phyloP scores from a whole-genome alignment of 2,113 vertebrate genomes.

The Neolamprologus sp. region DNA sequence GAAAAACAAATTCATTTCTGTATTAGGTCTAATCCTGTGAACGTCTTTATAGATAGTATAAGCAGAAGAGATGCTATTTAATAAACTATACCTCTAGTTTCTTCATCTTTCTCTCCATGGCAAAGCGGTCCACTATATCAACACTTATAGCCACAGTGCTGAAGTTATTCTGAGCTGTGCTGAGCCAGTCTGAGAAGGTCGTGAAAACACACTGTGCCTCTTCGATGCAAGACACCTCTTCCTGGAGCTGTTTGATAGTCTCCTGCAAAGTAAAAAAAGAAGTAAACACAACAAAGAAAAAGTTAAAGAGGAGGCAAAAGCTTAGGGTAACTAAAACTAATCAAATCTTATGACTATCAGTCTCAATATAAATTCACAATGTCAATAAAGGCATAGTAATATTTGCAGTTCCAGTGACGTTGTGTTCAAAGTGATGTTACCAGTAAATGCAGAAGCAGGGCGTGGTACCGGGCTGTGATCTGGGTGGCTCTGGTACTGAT shows the following conservation, averaged over 20 bases:
- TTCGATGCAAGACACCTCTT: conserved; percentile 83
- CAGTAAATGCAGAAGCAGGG: conserved; percentile 81
- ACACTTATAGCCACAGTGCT: conserved; percentile 73
- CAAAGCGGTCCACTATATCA: conserved; percentile 74
- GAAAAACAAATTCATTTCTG: background rate
- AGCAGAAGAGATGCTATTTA: background rate
- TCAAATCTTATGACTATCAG: background rate
- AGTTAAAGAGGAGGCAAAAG: background rate
- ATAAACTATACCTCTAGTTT: conserved; percentile 80
- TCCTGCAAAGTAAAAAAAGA: conserved; percentile 69
- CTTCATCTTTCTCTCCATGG: conserved; percentile 88
- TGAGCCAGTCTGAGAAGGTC: conserved; percentile 86
- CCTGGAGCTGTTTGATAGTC: conserved; percentile 86
- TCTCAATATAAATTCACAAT: background rate
- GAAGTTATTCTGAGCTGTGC: conserved; percentile 78
- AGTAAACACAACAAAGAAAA: background rate
- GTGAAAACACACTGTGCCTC: conserved; percentile 80
- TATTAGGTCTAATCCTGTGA: background rate
- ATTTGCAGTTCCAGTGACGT: background rate
- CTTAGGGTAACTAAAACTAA: background rate
- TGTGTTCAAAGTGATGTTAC: conserved; percentile 5
- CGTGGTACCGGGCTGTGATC: conserved; percentile 87
- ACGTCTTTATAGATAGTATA: background rate
- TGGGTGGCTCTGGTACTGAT: conserved; percentile 85
- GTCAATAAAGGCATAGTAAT: background rate